A percentile compares a stretch with the other conserved stretches of the same genome.
phyloP scores from a whole-genome alignment of 2,888 invertebrate genomes.

The Panorpa germanica region DNA sequence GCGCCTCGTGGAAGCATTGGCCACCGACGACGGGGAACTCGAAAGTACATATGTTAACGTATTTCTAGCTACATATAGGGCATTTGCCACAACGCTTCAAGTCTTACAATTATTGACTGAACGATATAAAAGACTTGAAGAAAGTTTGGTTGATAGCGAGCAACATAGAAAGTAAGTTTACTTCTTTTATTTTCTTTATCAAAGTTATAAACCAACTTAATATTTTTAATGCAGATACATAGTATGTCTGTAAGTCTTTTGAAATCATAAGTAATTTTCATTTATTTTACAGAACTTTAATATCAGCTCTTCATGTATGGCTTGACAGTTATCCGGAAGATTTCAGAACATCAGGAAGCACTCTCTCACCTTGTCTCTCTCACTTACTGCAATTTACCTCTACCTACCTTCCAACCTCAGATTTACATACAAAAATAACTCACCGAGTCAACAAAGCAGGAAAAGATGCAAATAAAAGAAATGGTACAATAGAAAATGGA shows the following conservation, averaged over 20 bases:
- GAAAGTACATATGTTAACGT: constrained; percentile 97
- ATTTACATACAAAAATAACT: constrained; percentile 50
- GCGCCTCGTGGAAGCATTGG: constrained; percentile 81
- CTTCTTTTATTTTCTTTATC: constrained; percentile 1
- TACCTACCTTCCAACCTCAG: constrained; percentile 64
- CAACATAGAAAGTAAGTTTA: constrained; percentile 47
- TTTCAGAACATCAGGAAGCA: constrained; percentile 28
- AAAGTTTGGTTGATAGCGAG: constrained; percentile 40
- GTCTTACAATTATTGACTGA: constrained; percentile 67
- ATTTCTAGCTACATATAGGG: constrained; percentile 82
- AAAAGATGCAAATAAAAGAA: too few species aligned
- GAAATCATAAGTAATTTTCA: too few species aligned
- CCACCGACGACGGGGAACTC: constrained; percentile 86
- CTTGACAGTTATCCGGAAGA: constrained; percentile 95
- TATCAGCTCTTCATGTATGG: constrained; percentile 90
- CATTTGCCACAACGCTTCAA: constrained; percentile 74
- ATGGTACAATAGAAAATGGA: too few species aligned
- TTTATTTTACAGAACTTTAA: constrained; percentile 61
- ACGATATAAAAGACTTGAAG: constrained; percentile 51
- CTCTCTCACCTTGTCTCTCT: constrained; percentile 57
- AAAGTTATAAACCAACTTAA: too few species aligned
- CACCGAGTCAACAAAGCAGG: too few species aligned
- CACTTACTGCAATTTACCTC: constrained; percentile 74
- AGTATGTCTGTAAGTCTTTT: too few species aligned
- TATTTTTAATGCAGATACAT: too few species aligned